Percentiles rank a stretch among this genome's conserved stretches.
Conservation (phyloP, 2,888 invertebrate genomes). For the Monoplex corrugatus region DNA sequence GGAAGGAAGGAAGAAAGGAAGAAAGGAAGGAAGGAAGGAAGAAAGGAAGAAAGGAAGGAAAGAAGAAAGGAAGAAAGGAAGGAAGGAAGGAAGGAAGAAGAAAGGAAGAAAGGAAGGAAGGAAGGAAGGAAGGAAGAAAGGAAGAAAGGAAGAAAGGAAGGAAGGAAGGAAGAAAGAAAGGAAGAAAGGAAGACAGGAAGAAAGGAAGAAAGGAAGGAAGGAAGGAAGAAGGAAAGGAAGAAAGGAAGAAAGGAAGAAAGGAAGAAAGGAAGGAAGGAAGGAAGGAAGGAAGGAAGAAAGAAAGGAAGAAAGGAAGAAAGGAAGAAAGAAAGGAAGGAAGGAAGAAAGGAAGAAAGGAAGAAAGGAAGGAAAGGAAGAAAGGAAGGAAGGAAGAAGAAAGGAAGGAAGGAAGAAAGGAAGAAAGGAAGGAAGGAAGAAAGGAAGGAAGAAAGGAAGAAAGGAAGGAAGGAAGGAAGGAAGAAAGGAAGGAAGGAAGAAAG, state of each 20-base stretch:
- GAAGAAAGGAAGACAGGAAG: too few relatives aligned
- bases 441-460: too few relatives aligned
- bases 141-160: not conserved
- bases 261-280: not conserved
- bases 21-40: not conserved
- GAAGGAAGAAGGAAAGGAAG: not conserved
- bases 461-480: not conserved
- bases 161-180: not conserved
- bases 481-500: accelerated
- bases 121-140: not conserved
- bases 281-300: not conserved
- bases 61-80: not conserved
- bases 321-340: not conserved
- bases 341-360: not conserved
- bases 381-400: not conserved
- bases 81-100: too few relatives aligned
- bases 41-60: not conserved
- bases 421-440: too few relatives aligned
- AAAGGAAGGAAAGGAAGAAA: not conserved
- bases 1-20: not conserved
- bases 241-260: not conserved
- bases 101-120: too few relatives aligned
- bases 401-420: too few relatives aligned
- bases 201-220: too few relatives aligned
- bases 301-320: not conserved